Evolutionary conservation across 2,113 vertebrate species (phyloP).

Genomic region (Cariama cristata): DNA sequence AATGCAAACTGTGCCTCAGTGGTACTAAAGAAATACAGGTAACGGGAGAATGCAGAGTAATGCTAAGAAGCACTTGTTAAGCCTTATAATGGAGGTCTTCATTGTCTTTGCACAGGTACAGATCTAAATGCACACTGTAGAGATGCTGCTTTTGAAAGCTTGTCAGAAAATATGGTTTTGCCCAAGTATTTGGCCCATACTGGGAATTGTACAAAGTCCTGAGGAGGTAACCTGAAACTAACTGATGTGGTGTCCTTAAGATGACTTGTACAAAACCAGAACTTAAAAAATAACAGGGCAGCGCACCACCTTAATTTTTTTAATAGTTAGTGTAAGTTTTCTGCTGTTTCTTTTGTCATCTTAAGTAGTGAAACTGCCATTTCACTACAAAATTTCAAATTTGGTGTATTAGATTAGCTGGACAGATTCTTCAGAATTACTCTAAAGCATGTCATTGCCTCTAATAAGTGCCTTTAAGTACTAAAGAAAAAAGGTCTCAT

Average conservation of each 20-base stretch:
- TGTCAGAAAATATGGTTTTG: background rate
- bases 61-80: background rate
- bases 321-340: background rate
- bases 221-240: background rate
- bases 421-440: background rate
- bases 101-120: accelerated
- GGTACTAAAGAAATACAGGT: background rate
- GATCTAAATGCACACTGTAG: background rate
- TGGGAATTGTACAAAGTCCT: background rate
- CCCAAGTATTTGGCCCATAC: background rate
- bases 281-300: background rate
- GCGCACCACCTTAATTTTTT: background rate
- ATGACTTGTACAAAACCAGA: background rate
- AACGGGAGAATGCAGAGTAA: background rate
- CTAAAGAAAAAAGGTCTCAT: background rate
- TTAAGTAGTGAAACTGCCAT: background rate
- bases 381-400: background rate
- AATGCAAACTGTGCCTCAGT: background rate
- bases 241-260: accelerated
- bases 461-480: background rate
- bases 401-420: background rate
- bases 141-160: background rate
- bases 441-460: background rate
- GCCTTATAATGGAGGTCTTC: background rate
- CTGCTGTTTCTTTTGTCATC: background rate